These are phyloP conservation scores for Ophioninae sp. DNA, from an alignment of 2,888 invertebrate genomes.

Conservation along the genomic window DNA sequence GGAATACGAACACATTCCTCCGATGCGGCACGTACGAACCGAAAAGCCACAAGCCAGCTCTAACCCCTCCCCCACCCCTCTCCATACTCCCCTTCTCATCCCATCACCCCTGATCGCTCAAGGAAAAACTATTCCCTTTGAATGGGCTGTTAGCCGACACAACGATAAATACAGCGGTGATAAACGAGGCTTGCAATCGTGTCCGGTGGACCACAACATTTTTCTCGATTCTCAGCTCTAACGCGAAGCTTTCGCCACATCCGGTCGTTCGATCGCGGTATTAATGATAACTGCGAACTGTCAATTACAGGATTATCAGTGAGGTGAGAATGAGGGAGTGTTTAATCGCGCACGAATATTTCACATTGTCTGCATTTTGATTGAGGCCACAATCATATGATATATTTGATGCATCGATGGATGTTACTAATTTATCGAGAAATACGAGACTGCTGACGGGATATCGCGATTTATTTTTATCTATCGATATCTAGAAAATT, in stretches of 20 bases:
- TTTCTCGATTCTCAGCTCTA: not conserved
- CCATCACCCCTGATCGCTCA: not conserved
- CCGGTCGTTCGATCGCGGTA: not conserved
- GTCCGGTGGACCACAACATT: not conserved
- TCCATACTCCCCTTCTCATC: not conserved
- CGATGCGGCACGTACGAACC: constrained; percentile 48
- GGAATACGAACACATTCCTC: constrained; percentile 45
- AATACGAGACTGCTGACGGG: not conserved
- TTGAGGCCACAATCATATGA: not conserved
- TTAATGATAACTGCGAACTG: not conserved
- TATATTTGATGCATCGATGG: too few relatives aligned
- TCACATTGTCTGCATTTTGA: not conserved
- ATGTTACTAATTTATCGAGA: not conserved
- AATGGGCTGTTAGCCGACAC: constrained; percentile 23
- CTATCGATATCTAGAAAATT: too few relatives aligned
- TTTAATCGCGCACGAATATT: not conserved
- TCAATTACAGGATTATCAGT: not conserved
- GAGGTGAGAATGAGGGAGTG: not conserved
- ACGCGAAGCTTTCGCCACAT: not conserved
- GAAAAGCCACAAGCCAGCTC: constrained; percentile 15
- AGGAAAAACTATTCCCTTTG: constrained; percentile 43
- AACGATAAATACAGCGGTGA: constrained; percentile 40
- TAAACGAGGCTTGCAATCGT: constrained; percentile 11
- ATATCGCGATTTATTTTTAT: not conserved
- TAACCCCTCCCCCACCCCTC: too few relatives aligned